phyloP scores from a whole-genome alignment of 2,113 vertebrate genomes.

The Opisthocomus hoazin region DNA sequence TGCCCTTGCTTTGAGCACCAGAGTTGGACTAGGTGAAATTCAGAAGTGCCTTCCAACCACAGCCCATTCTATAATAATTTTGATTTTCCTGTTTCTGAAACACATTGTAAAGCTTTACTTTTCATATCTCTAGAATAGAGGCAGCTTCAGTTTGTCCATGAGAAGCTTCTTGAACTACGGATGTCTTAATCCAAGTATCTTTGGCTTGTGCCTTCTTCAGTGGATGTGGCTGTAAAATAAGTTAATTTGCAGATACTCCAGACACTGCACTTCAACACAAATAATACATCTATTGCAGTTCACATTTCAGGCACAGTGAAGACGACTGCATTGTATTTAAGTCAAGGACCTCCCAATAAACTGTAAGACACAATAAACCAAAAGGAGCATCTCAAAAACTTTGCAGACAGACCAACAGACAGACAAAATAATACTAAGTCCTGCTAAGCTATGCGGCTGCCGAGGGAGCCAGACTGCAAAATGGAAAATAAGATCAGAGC shows the following conservation, averaged over 20 bases:
- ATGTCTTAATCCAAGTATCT: neutral
- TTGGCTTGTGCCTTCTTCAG: neutral
- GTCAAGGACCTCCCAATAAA: neutral
- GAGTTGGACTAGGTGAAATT: neutral
- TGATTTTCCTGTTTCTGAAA: neutral
- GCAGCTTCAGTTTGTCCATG: neutral
- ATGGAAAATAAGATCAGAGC: slow-evolving; percentile 14
- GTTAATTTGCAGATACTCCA: neutral
- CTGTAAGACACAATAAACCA: neutral
- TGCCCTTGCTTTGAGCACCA: neutral
- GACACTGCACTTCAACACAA: neutral
- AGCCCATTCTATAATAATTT: neutral
- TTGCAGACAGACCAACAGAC: neutral
- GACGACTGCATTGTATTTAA: neutral
- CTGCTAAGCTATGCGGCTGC: neutral
- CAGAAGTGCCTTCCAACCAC: neutral
- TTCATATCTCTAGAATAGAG: neutral
- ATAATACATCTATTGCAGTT: neutral
- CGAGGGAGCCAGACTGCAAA: slow-evolving; percentile 28
- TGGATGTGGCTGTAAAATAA: neutral
- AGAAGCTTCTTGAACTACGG: neutral
- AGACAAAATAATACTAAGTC: neutral
- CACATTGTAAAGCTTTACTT: neutral
- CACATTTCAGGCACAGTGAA: neutral
- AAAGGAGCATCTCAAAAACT: neutral